Evolutionary conservation across 2,113 vertebrate genomes (phyloP).

Genomic region (Arenaria interpres): DNA sequence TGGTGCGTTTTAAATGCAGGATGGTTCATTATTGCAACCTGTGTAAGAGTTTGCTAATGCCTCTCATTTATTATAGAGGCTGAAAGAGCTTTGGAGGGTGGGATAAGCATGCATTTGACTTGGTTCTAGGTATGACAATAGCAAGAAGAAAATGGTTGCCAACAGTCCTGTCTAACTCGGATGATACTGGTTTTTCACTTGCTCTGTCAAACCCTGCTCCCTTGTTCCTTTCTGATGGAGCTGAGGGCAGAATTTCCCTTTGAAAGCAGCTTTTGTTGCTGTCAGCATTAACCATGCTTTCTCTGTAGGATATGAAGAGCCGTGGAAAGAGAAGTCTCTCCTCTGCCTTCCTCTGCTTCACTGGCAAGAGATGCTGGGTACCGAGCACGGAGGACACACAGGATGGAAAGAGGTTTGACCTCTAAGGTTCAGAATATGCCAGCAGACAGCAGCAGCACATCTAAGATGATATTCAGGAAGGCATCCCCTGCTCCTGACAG

Average conservation of each 20-base stretch:
- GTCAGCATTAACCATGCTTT: neutral
- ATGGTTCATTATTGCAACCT: neutral
- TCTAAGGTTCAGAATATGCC: neutral
- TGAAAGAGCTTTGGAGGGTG: neutral
- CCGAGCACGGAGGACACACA: fast-evolving
- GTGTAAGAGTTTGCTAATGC: neutral
- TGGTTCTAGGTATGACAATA: slow-evolving; percentile 27
- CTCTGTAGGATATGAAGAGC: neutral
- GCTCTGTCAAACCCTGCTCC: neutral
- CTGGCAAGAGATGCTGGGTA: neutral
- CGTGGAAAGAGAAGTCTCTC: neutral
- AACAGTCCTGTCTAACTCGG: neutral
- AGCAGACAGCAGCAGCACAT: neutral
- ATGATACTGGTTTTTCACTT: neutral
- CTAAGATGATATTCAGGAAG: neutral
- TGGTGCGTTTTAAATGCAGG: neutral
- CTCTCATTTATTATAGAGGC: neutral
- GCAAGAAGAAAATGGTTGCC: neutral
- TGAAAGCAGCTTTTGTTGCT: neutral
- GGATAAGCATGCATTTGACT: neutral
- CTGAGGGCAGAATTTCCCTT: neutral
- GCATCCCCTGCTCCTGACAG: neutral
- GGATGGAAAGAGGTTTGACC: neutral
- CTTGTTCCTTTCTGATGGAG: neutral
- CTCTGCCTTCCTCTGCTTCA: neutral